Conservation (phyloP, 2,888 invertebrate species). For the Phytoseiulus persimilis region DNA sequence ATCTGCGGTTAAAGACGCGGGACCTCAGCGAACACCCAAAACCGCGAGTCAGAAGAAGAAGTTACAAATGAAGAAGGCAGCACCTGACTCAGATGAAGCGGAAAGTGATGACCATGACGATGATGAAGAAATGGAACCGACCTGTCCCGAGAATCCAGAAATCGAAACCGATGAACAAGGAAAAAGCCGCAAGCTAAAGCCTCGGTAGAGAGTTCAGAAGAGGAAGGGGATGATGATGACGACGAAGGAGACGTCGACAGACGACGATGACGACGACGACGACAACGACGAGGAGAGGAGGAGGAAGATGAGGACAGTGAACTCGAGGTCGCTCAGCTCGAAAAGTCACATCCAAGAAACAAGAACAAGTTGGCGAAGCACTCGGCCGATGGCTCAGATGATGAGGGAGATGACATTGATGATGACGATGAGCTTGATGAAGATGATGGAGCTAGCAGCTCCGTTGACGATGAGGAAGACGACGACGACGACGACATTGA, state of each 20-base stretch:
- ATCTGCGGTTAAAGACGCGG: too few relatives aligned
- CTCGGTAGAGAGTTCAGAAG: not conserved
- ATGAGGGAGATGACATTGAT: not conserved
- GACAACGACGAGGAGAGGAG: too few relatives aligned
- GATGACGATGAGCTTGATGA: conserved; percentile 17
- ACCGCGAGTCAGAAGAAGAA: not conserved
- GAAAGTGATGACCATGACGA: not conserved
- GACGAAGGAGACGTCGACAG: not conserved
- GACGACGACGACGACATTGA: not conserved
- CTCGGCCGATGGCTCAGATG: not conserved
- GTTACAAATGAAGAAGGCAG: not conserved
- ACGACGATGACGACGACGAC: not conserved
- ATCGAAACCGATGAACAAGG: not conserved
- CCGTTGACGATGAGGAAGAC: not conserved
- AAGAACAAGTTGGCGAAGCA: too few relatives aligned
- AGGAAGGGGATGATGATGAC: not conserved
- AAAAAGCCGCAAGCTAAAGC: not conserved
- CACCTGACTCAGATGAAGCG: not conserved
- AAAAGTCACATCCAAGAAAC: too few relatives aligned
- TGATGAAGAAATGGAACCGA: not conserved
- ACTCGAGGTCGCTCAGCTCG: not conserved
- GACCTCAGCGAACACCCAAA: too few relatives aligned
- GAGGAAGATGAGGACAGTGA: not conserved
- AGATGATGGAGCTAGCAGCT: not conserved
- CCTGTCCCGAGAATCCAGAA: not conserved